Evolutionary conservation across 2,797 vertebrate species (phyloP).

Genomic region (Centropyge bicolor): DNA sequence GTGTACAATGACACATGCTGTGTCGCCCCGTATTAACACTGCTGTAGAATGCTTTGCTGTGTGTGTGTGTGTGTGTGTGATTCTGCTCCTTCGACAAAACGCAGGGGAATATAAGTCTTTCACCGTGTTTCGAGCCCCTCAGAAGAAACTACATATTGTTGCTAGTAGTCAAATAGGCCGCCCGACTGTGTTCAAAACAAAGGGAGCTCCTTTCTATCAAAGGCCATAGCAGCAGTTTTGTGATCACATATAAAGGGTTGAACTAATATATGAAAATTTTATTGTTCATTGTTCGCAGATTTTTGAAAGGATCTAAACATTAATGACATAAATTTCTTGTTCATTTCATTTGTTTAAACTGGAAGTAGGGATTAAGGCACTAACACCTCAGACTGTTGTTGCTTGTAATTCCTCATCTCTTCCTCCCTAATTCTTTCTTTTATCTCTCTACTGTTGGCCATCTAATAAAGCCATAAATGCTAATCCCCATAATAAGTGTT

Average conservation of each 20-base stretch:
- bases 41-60: slow-evolving; percentile 23
- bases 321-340: too few species aligned
- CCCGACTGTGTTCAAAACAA: neutral
- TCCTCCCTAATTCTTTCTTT: neutral
- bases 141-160: neutral
- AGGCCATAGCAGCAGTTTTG: neutral
- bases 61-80: neutral
- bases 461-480: neutral
- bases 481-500: neutral
- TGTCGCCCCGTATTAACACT: slow-evolving; percentile 23
- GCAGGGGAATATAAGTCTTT: neutral
- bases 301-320: too few species aligned
- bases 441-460: neutral
- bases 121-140: neutral
- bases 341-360: too few species aligned
- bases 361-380: too few species aligned
- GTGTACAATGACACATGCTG: slow-evolving; percentile 55
- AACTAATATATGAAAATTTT: too few species aligned
- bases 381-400: neutral
- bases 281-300: too few species aligned
- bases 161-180: neutral
- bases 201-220: neutral
- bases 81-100: slow-evolving; percentile 12
- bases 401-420: neutral
- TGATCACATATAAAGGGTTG: neutral